These are phyloP conservation scores for Syngnathus floridae DNA, from an alignment of 2,113 vertebrate genomes.

Conservation along the genomic window DNA sequence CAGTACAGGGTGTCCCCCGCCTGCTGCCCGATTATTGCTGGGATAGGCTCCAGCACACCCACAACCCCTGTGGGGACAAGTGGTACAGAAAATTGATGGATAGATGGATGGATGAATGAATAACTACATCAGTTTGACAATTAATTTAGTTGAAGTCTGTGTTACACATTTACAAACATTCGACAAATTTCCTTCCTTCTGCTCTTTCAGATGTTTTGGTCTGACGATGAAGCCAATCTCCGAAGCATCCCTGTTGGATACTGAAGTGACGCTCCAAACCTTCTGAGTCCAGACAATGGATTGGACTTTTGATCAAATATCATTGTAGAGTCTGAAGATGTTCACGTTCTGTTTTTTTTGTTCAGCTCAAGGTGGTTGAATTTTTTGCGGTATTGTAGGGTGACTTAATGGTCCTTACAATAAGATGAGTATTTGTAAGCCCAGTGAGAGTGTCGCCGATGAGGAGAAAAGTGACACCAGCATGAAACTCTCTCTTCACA, in stretches of 20 bases:
- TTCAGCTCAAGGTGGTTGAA: neutral
- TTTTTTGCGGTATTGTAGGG: neutral
- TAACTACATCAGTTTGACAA: neutral
- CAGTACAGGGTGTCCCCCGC: too few species aligned
- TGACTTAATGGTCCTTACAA: neutral
- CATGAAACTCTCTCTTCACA: constrained; percentile 48
- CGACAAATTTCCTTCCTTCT: constrained; percentile 9
- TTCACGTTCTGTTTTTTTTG: neutral
- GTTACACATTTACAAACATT: neutral
- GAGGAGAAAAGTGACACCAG: constrained; percentile 1
- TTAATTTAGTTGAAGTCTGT: neutral
- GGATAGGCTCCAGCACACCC: too few species aligned
- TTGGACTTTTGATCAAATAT: constrained; percentile 1
- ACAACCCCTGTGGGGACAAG: too few species aligned
- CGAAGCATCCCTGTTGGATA: neutral
- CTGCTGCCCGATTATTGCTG: too few species aligned
- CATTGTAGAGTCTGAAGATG: neutral
- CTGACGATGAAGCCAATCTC: neutral
- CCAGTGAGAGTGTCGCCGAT: constrained; percentile 3
- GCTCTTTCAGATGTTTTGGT: constrained; percentile 25
- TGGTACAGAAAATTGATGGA: too few species aligned
- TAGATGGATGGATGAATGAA: too few species aligned
- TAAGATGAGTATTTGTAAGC: constrained; percentile 46
- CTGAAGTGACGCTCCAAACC: neutral
- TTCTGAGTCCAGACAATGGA: constrained; percentile 2